phyloP scores from a whole-genome alignment of 2,888 invertebrate genomes.

The Luffia ferchaultella region DNA sequence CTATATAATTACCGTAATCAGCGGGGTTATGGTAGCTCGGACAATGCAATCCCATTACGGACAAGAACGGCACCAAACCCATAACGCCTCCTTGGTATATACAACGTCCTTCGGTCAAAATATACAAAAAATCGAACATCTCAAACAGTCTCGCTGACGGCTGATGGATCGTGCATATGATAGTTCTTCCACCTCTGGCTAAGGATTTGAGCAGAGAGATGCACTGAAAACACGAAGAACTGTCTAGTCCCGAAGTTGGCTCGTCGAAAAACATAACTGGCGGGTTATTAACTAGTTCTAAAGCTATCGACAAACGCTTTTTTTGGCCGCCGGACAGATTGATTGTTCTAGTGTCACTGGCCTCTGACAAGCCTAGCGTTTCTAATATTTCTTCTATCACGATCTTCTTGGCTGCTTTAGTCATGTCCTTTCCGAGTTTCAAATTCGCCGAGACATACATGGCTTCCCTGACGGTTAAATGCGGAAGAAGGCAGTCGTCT shows the following conservation, averaged over 20 bases:
- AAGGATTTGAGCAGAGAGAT: conserved; percentile 87
- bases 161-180: conserved; percentile 96
- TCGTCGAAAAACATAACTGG: conserved; percentile 98
- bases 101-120: conserved; percentile 92
- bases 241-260: conserved; percentile 92
- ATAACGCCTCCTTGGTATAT: conserved; percentile 88
- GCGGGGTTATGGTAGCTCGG: conserved; percentile 97
- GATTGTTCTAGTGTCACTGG: conserved; percentile 79
- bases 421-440: conserved; percentile 85
- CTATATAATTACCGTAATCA: conserved; percentile 81
- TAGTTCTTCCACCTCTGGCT: conserved; percentile 87
- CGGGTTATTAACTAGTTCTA: conserved; percentile 94
- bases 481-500: conserved; percentile 87
- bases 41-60: conserved; percentile 85
- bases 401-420: conserved; percentile 75
- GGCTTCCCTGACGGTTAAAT: conserved; percentile 90
- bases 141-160: conserved; percentile 95
- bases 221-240: conserved; percentile 93
- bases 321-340: conserved; percentile 91
- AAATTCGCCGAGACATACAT: conserved; percentile 95
- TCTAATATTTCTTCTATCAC: conserved; percentile 88
- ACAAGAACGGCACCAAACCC: conserved; percentile 87
- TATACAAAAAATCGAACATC: conserved; percentile 93
- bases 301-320: conserved; percentile 88
- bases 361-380: conserved; percentile 81